Percentiles rank a stretch among this genome's conserved stretches.
Evolutionary conservation across 2,888 invertebrate genomes (phyloP).

Genomic region (Heteromurus nitidus): DNA sequence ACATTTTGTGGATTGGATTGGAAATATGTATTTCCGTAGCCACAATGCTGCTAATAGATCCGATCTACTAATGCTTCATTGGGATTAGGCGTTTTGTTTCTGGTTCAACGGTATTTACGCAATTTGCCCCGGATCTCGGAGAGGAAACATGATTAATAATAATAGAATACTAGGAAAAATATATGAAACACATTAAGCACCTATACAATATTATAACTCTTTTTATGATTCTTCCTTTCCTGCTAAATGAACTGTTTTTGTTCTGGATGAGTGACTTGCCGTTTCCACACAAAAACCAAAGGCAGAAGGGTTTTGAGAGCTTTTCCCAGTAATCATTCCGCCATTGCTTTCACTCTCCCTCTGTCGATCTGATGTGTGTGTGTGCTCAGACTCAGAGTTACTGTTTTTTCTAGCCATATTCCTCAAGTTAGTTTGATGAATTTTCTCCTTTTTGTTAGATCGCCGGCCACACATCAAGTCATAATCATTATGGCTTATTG

Average conservation of each 20-base stretch:
- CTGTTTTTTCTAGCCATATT: no score
- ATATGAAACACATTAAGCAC: not conserved
- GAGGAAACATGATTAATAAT: conserved; percentile 47
- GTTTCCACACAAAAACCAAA: not conserved
- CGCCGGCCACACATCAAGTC: no score
- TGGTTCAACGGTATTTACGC: conserved; percentile 23
- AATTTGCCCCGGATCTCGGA: conserved; percentile 35
- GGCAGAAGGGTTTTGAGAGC: conserved; percentile 11
- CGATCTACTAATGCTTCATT: conserved; percentile 12
- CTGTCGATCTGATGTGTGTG: no score
- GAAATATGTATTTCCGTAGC: no score
- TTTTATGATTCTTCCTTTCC: not conserved
- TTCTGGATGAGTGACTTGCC: conserved; percentile 24
- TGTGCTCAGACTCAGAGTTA: no score
- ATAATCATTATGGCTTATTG: no score
- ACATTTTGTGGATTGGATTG: no score
- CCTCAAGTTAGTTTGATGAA: no score
- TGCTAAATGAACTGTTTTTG: conserved; percentile 27
- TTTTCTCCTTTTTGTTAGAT: no score
- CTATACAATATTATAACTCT: conserved; percentile 17
- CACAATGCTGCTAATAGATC: no score
- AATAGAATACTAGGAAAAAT: conserved; percentile 11
- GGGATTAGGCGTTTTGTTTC: conserved; percentile 28
- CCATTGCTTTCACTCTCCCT: no score
- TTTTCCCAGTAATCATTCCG: conserved; percentile 12